Percentiles rank a stretch among this genome's conserved stretches.
Conservation (phyloP, 2,888 invertebrate genomes). For the Steinernema hermaphroditum region DNA sequence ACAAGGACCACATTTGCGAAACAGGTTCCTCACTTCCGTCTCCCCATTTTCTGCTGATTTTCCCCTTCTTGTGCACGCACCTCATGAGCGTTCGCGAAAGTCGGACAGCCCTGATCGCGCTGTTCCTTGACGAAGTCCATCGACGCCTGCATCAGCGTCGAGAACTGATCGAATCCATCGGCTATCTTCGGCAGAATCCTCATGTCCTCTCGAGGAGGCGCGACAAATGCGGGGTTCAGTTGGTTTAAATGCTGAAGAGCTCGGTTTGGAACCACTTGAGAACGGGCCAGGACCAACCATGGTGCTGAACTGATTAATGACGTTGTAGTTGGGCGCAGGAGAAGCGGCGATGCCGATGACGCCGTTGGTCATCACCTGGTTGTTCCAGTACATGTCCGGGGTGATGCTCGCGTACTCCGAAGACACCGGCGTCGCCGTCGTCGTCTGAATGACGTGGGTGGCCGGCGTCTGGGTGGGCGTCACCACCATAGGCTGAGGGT, state of each 20-base stretch:
- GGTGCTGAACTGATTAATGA: slow-evolving; percentile 17
- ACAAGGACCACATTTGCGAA: too few species aligned
- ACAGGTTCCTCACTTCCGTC: neutral
- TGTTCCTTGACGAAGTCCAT: slow-evolving; percentile 3
- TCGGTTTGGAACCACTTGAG: too few species aligned
- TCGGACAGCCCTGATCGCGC: slow-evolving; percentile 3
- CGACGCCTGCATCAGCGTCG: slow-evolving; percentile 11
- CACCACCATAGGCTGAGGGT: slow-evolving; percentile 3
- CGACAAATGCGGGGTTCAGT: slow-evolving; percentile 23
- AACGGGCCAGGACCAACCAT: neutral
- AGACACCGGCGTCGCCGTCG: neutral
- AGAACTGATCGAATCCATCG: slow-evolving; percentile 1
- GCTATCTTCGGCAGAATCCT: slow-evolving; percentile 43
- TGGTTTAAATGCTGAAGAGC: slow-evolving; percentile 17
- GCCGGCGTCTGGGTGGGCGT: neutral
- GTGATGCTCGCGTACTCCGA: neutral
- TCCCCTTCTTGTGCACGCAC: slow-evolving; percentile 41
- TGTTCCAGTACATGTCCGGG: slow-evolving; percentile 17
- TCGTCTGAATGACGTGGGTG: neutral
- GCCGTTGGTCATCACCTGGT: slow-evolving; percentile 22
- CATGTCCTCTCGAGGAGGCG: slow-evolving; percentile 35
- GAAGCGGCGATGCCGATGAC: slow-evolving; percentile 15
- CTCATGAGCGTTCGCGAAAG: neutral
- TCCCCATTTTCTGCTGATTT: neutral
- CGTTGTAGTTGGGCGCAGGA: slow-evolving; percentile 19